These are phyloP conservation scores for Callorhinus ursinus DNA, from an alignment of 2,113 vertebrate genomes.

Conservation along the genomic window DNA sequence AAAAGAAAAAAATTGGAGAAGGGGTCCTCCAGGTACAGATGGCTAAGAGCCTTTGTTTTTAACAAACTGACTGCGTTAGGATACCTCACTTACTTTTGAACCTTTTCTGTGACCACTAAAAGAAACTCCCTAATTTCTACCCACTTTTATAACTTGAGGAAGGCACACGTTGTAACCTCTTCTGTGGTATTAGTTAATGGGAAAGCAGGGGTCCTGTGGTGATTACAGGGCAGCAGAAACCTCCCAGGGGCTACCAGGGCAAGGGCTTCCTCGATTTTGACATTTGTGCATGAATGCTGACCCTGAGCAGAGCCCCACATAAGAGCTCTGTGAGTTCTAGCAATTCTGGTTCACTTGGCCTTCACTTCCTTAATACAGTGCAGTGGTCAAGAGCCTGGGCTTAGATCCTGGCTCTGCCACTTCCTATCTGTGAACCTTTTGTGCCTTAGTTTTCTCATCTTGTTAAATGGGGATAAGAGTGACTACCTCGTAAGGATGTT, in stretches of 20 bases:
- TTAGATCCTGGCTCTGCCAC: not conserved
- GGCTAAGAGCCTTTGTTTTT: not conserved
- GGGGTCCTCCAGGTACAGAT: not conserved
- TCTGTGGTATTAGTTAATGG: not conserved
- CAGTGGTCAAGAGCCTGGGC: not conserved
- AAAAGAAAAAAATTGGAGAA: not conserved
- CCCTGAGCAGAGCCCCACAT: not conserved
- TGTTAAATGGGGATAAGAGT: not conserved
- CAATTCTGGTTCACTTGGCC: not conserved
- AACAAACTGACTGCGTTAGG: not conserved
- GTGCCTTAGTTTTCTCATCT: not conserved
- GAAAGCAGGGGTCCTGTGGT: not conserved
- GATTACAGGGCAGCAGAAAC: not conserved
- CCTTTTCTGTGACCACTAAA: not conserved
- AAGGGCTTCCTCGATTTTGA: not conserved
- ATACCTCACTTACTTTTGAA: not conserved
- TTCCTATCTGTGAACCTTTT: not conserved
- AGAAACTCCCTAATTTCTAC: not conserved
- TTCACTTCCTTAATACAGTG: not conserved
- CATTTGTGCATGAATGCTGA: not conserved
- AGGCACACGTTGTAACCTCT: too few species aligned
- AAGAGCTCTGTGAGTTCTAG: not conserved
- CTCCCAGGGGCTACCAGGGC: not conserved
- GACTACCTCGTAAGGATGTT: not conserved
- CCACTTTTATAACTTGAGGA: not conserved